Base-by-base conservation (phyloP, 2,113 vertebrate species). In the Aix galericulata region DNA sequence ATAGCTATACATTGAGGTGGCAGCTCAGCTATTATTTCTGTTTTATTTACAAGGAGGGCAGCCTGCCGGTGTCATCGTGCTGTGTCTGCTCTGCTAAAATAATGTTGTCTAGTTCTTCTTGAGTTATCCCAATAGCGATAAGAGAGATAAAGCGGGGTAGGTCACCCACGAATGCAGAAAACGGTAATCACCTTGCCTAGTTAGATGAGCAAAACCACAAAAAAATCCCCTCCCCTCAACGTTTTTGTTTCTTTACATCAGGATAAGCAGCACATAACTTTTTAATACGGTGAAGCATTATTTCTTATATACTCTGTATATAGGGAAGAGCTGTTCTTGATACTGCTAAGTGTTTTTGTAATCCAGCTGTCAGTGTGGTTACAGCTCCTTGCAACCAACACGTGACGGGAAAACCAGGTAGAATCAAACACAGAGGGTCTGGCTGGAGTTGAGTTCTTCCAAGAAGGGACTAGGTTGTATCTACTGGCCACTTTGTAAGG, bases 261-360 rank as follows among this genome's bases (percentile, higher is more conserved):
- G 52, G 22, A 13, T 48, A 72, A 64, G 6, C 8, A 71, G 38
- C 38, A 40, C 5, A 2, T 56, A 62, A 32, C 32, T 72, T 18
- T 91, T 92, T 32, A n/a, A 34, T 32, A 4, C 29, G 8, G 55
- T 11, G 55, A 40, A 63, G 60, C 38, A 25, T 29, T 29, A 32
- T 21, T 82, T 48, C 9, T 63, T 38, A 6, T 0, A 4, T 42
- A 6, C 13, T 59, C 17, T 3, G 11, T 13, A 11, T 9, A 8
- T 4, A 67, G 27, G 34, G 68, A 68, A 66, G 75, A 83, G 17
- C 66, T 79, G 68, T 38, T 78, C 44, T 60, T 64, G 27, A 7
- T 78, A 9, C 2, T 82, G 58, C 31, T 58, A 6, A 52, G 9
- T 83, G 29, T 34, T 86, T 48, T 46, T 91, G 64, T 55, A 56